phyloP scores from a whole-genome alignment of 1,140 invertebrate genomes.

The Bombus cullumanus region DNA sequence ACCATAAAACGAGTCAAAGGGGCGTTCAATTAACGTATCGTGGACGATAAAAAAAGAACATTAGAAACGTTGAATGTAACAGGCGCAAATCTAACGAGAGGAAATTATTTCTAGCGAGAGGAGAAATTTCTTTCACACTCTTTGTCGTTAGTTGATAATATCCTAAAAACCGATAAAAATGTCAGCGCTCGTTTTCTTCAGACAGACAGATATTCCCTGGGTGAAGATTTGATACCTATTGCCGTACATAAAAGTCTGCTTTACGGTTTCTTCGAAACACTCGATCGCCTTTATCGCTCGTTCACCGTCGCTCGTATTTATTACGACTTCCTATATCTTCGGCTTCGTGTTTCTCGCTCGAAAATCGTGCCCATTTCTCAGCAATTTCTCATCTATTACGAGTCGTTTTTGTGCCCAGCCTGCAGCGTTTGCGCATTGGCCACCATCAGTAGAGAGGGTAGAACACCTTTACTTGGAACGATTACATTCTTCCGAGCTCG shows the following conservation, averaged over 20 bases:
- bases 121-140: not conserved
- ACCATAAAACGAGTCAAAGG: not conserved
- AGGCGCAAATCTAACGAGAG: not conserved
- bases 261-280: not conserved
- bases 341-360: too few species aligned
- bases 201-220: not conserved
- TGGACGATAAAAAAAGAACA: not conserved
- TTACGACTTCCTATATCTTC: slow-evolving; percentile 3
- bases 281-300: slow-evolving; percentile 36
- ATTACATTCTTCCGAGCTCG: not conserved
- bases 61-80: not conserved
- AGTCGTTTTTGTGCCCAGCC: not conserved
- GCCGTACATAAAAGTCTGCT: slow-evolving; percentile 15
- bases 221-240: not conserved
- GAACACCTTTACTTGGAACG: too few species aligned
- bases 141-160: not conserved
- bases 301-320: slow-evolving; percentile 28
- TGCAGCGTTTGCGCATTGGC: not conserved
- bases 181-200: not conserved
- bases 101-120: not conserved
- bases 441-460: too few species aligned
- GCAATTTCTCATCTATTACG: not conserved
- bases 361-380: slow-evolving; percentile 1
- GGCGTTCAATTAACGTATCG: not conserved
- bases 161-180: not conserved